Evolutionary conservation across 37 sponge, comb jelly and placozoan genomes (phyloP), one percentile per base, ranked within the genome.

Genomic region (Dysidea cf. avara): DNA sequence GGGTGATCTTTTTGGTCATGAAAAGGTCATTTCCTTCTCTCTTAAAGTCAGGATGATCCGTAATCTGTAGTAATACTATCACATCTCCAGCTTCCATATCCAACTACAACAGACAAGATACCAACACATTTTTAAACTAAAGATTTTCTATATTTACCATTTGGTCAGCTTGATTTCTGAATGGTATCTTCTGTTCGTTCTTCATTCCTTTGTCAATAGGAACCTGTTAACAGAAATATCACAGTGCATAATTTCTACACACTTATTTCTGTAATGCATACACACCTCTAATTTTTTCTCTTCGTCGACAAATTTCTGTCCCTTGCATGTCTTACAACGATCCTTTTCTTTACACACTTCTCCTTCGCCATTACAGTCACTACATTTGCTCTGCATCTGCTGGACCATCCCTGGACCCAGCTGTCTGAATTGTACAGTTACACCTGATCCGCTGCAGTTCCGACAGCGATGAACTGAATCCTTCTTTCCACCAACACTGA

Each of bases 81-180:
- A 93, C 80, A 82, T 97, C 97, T 1, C 97, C 97, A 40, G 97
- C 48, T 14, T 90, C 91, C 59, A 71, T 77, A 57, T 85, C 94
- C 29, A 91, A 91, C 86, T 88, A 65, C 22, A 39, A 34, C 29
- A 48, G 46, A 20, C 21, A 30, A 39, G 29, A 51, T 9, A 1
- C 29, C 1, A 68, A n/a, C 26, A 21, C 5, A 53, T 53, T 22
- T 37, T 50, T 13, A 22, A 53, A 7, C 2, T 26, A 75, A 17
- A 12, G 39, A 13, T 12, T n/a, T 22, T 29, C 34, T 70, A 21
- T 25, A 37, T 71, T 70, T 31, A 90, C 90, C 38, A 68, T 52
- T 62, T 95, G 77, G 56, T 95, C 92, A 21, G 87, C 92, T 39
- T 77, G 59, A 51, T 83, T 86, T 25, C 64, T 46, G 57, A 95